phyloP scores from a whole-genome alignment of 2,888 invertebrate genomes.

The Lysandra coridon region DNA sequence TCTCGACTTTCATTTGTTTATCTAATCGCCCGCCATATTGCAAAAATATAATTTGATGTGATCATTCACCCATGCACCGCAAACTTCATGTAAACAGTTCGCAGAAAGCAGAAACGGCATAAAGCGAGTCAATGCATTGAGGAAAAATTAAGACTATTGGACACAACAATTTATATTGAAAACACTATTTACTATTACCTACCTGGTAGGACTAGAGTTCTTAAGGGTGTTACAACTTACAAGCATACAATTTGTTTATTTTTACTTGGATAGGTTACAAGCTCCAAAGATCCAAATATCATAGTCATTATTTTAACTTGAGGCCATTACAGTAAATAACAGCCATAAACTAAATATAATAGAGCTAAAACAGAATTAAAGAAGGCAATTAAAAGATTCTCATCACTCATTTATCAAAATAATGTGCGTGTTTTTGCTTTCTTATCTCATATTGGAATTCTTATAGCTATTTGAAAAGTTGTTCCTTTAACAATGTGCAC shows the following conservation, averaged over 20 bases:
- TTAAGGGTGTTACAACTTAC: too few relatives aligned
- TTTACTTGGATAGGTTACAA: background rate
- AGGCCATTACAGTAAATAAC: background rate
- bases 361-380: background rate
- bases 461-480: background rate
- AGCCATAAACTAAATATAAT: background rate
- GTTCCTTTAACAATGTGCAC: background rate
- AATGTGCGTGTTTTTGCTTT: background rate
- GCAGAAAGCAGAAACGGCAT: background rate
- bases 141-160: background rate
- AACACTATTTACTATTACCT: too few relatives aligned
- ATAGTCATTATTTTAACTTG: background rate
- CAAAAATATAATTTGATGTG: constrained; percentile 9
- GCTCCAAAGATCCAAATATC: background rate
- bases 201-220: too few relatives aligned
- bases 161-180: background rate
- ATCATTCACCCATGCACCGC: constrained; percentile 1
- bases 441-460: background rate
- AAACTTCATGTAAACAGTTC: background rate
- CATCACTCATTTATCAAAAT: background rate
- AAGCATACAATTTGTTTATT: background rate
- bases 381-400: background rate
- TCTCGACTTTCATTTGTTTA: constrained; percentile 7
- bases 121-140: background rate
- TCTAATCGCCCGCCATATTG: background rate